These are phyloP conservation scores for Mesochorus sp. DNA, from an alignment of 2,888 invertebrate species.

Conservation along the genomic window DNA sequence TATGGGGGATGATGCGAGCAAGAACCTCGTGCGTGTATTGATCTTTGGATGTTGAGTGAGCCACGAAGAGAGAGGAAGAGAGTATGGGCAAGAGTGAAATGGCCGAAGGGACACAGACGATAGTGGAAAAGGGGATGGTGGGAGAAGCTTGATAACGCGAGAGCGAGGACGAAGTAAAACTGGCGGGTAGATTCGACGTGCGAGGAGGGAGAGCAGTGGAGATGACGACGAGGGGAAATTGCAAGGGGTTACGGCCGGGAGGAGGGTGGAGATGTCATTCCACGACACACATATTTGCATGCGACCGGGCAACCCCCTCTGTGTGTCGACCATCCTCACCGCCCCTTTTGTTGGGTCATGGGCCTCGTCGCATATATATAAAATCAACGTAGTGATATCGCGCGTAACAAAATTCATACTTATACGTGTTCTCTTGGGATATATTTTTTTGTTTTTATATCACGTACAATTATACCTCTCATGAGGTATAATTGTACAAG, in stretches of 20 bases:
- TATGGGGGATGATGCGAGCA: conserved; percentile 49
- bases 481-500: not conserved
- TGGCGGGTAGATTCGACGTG: conserved; percentile 58
- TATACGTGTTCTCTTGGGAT: not conserved
- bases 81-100: conserved; percentile 45
- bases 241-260: conserved; percentile 61
- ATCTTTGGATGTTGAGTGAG: conserved; percentile 66
- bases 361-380: conserved; percentile 22
- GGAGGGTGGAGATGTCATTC: conserved; percentile 67
- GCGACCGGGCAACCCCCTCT: conserved; percentile 48
- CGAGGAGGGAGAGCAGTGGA: conserved; percentile 34
- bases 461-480: not conserved
- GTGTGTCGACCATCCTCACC: conserved; percentile 14
- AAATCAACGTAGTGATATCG: not conserved
- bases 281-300: conserved; percentile 70
- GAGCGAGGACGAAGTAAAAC: conserved; percentile 54
- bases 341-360: conserved; percentile 32
- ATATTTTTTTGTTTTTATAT: not conserved
- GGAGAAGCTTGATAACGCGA: conserved; percentile 37
- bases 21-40: conserved; percentile 72
- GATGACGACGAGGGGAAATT: conserved; percentile 61
- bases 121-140: conserved; percentile 16
- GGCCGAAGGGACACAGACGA: conserved; percentile 57
- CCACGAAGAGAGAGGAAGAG: conserved; percentile 29
- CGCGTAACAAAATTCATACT: conserved; percentile 48